phyloP scores from a whole-genome alignment of 2,888 invertebrate genomes.

The Sacculina carcini region DNA sequence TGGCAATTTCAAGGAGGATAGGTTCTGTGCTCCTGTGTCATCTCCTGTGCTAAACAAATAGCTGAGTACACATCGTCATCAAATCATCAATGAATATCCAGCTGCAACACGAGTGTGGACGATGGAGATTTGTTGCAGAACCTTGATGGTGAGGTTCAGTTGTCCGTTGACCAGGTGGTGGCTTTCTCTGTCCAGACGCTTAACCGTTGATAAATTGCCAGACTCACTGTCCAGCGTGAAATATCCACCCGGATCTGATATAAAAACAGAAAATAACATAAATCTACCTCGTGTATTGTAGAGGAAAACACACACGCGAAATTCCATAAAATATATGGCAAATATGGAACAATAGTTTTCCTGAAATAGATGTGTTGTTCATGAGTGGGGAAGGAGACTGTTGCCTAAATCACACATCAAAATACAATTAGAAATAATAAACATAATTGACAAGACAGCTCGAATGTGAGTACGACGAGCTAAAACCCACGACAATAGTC shows the following conservation, averaged over 20 bases:
- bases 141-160: slow-evolving; percentile 39
- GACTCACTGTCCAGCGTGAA: slow-evolving; percentile 49
- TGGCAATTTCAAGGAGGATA: too few relatives aligned
- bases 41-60: neutral
- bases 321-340: too few relatives aligned
- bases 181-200: slow-evolving; percentile 58
- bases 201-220: slow-evolving; percentile 56
- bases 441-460: too few relatives aligned
- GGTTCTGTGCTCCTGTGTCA: too few relatives aligned
- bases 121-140: slow-evolving; percentile 16
- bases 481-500: too few relatives aligned
- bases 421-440: too few relatives aligned
- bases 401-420: too few relatives aligned
- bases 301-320: too few relatives aligned
- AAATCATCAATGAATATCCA: neutral
- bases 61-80: neutral
- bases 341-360: too few relatives aligned
- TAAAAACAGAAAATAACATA: too few relatives aligned
- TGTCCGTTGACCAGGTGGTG: slow-evolving; percentile 42
- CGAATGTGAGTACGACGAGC: too few relatives aligned
- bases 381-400: neutral
- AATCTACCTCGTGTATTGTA: too few relatives aligned
- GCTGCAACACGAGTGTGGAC: neutral
- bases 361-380: neutral
- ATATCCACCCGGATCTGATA: slow-evolving; percentile 67